A percentile compares a stretch with the other conserved stretches of the same genome.
Evolutionary conservation across 2,888 invertebrate genomes (phyloP).

Genomic region (Beris morrisii): DNA sequence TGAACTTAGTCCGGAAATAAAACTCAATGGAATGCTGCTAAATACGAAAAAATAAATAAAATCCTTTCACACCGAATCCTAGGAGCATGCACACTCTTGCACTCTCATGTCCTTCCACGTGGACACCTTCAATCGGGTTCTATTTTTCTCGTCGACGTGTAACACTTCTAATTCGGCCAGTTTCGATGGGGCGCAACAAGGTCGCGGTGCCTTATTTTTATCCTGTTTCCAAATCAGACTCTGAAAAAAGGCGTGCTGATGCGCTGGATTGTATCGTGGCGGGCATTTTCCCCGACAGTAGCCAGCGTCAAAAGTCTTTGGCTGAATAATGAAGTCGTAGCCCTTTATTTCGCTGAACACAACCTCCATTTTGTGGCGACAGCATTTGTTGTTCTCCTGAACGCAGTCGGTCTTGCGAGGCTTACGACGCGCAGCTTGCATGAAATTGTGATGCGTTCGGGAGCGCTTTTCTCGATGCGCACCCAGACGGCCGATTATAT

Average conservation of each 20-base stretch:
- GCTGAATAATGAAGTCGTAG: conserved; percentile 67
- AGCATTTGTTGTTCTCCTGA: conserved; percentile 62
- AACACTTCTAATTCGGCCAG: conserved; percentile 66
- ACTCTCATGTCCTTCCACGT: conserved; percentile 73
- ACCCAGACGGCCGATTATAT: conserved; percentile 49
- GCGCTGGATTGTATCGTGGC: conserved; percentile 67
- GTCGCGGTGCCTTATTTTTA: conserved; percentile 59
- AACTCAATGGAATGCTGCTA: neutral
- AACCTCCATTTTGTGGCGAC: conserved; percentile 68
- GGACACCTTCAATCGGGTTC: conserved; percentile 64
- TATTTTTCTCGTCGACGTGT: conserved; percentile 66
- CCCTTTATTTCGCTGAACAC: conserved; percentile 67
- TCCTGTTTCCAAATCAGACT: conserved; percentile 67
- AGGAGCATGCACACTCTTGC: conserved; percentile 72
- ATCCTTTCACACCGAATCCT: conserved; percentile 42
- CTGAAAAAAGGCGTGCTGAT: conserved; percentile 71
- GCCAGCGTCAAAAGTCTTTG: conserved; percentile 71
- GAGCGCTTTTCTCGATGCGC: conserved; percentile 45
- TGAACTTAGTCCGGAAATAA: too few species aligned
- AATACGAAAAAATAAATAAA: conserved; percentile 6
- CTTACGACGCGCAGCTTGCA: conserved; percentile 45
- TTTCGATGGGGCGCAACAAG: conserved; percentile 72
- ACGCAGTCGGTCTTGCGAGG: conserved; percentile 60
- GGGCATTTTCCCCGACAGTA: conserved; percentile 72
- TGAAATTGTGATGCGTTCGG: conserved; percentile 39